phyloP scores from a whole-genome alignment of 2,113 vertebrate genomes.

The Delphinus delphis region DNA sequence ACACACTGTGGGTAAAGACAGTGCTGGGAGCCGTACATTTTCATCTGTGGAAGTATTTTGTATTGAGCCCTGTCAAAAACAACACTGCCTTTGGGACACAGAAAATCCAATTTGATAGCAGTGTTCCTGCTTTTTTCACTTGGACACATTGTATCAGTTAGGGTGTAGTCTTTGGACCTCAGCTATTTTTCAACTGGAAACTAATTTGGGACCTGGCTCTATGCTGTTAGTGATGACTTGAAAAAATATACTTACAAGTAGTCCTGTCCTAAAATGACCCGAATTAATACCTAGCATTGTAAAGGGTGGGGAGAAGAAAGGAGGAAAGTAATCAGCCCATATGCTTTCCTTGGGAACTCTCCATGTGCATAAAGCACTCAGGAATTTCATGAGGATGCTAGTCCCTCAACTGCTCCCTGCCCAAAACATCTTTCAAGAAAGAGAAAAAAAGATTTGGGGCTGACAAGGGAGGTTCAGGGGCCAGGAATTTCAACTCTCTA shows the following conservation, averaged over 20 bases:
- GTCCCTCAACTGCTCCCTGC: neutral
- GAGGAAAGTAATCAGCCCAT: neutral
- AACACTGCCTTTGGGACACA: constrained; percentile 61
- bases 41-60: constrained; percentile 69
- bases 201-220: constrained; percentile 39
- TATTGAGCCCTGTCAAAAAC: constrained; percentile 66
- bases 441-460: neutral
- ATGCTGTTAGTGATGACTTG: neutral
- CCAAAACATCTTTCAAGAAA: neutral
- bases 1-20: constrained; percentile 35
- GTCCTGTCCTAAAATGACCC: neutral
- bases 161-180: neutral
- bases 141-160: constrained; percentile 35
- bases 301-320: neutral
- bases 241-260: constrained; percentile 24
- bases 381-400: neutral
- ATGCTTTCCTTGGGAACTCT: neutral
- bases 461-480: neutral
- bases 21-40: constrained; percentile 55
- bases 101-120: constrained; percentile 71
- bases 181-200: constrained; percentile 52
- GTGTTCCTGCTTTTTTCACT: neutral
- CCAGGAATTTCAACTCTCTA: neutral
- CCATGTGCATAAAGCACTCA: neutral
- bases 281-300: neutral